Percentiles rank a stretch among this genome's conserved stretches.
Evolutionary conservation across 2,113 vertebrate species (phyloP).

Genomic region (Abramis brama): DNA sequence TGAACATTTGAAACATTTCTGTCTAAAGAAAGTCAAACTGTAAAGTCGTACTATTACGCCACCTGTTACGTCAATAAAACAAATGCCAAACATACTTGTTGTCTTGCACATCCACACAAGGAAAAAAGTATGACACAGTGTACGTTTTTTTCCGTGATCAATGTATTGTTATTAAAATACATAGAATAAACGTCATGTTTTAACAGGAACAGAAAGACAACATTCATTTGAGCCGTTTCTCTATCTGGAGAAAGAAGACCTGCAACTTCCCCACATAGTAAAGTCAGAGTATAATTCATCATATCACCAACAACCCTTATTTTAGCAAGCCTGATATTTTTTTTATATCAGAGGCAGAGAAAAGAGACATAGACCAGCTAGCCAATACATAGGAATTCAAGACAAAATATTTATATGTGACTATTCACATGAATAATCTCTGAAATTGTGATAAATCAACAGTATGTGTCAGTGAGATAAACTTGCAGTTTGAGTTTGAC

Average conservation of each 20-base stretch:
- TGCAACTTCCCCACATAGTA: slow-evolving; percentile 14
- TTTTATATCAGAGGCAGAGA: neutral
- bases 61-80: slow-evolving; percentile 31
- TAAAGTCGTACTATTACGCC: neutral
- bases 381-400: neutral
- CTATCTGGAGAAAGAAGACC: slow-evolving; percentile 17
- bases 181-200: neutral
- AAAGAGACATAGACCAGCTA: slow-evolving; percentile 15
- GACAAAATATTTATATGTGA: neutral
- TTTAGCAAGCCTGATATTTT: neutral
- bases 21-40: slow-evolving; percentile 5
- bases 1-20: slow-evolving; percentile 5
- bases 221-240: neutral
- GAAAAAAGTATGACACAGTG: slow-evolving; percentile 32
- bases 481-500: too few relatives aligned
- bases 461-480: neutral
- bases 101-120: slow-evolving; percentile 21
- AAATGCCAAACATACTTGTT: slow-evolving; percentile 27
- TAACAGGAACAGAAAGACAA: slow-evolving; percentile 15
- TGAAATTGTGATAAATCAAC: neutral
- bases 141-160: neutral
- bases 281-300: neutral
- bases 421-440: neutral
- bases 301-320: neutral
- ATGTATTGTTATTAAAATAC: slow-evolving; percentile 13